Evolutionary conservation across 2,797 vertebrate species (phyloP), one percentile per base, ranked within the genome.

Genomic region (Hirundo rustica): DNA sequence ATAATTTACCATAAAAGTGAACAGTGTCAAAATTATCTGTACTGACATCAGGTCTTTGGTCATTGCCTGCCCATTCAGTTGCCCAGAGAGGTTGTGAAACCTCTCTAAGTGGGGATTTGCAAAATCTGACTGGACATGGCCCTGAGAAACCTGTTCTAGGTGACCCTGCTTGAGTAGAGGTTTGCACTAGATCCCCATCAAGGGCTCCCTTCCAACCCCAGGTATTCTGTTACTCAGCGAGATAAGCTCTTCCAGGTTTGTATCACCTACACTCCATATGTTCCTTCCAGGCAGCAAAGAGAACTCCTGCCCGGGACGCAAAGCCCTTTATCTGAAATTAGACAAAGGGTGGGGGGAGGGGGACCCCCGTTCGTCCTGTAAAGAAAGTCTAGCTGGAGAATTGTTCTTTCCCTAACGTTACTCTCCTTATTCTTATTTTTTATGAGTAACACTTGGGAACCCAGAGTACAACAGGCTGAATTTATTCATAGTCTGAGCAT

Each of bases 401-500:
- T 93, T 93, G 78, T 92, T 96, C 62, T 85, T 95, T 85, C 34
- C 80, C 73, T 68, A 87, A 91, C 61, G 48, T 88, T 86, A 80
- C 71, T 89, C 71, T 88, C 87, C 72, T 92, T 93, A 61, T 89
- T 94, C 88, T 77, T 80, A 11, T 91, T 77, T 92, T 90, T 85
- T 71, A 40, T 92, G 81, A 88, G 91, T 88, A 88, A 87, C 51
- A 42, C 74, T 94, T 77, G 70, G 80, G 95, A 95, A 77, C 30
- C 27, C 34, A 61, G 75, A 48, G 13, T 48, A 26, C 76, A 85
- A 67, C 57, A 53, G 66, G 26, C 54, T 80, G 72, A 84, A 89
- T 85, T 86, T 94, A 95, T 95, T 96, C 95, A 90, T 51, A 95
- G 66, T 27, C 64, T 2, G 4, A 95, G 74, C 91, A 86, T 94